phyloP scores from a whole-genome alignment of 2,888 invertebrate genomes.

The Latrodectus elegans region DNA sequence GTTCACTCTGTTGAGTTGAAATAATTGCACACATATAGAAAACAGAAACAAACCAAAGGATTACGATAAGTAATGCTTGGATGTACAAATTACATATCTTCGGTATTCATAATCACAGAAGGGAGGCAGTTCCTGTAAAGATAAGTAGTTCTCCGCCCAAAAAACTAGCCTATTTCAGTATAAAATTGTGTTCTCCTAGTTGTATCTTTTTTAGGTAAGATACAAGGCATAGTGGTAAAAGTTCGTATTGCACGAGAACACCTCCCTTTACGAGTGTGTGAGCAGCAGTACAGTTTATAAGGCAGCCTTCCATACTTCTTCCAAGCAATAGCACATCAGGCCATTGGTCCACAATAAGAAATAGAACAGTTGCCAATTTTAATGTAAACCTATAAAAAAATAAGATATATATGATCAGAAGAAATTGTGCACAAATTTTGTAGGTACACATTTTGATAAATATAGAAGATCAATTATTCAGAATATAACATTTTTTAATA shows the following conservation, averaged over 20 bases:
- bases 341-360: constrained; percentile 66
- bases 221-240: constrained; percentile 53
- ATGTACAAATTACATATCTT: constrained; percentile 66
- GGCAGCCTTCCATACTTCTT: constrained; percentile 67
- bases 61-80: constrained; percentile 63
- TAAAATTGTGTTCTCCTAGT: constrained; percentile 43
- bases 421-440: too few species aligned
- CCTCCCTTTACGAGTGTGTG: constrained; percentile 15
- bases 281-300: constrained; percentile 61
- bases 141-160: constrained; percentile 57
- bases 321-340: constrained; percentile 65
- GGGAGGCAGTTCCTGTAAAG: constrained; percentile 43
- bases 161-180: constrained; percentile 12
- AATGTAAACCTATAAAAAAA: background rate
- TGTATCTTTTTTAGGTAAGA: constrained; percentile 33
- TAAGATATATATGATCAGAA: background rate
- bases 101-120: constrained; percentile 61
- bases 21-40: constrained; percentile 60
- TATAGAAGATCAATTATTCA: too few species aligned
- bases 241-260: constrained; percentile 45
- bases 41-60: constrained; percentile 65
- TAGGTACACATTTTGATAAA: too few species aligned
- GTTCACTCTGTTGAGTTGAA: constrained; percentile 54
- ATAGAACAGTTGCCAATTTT: constrained; percentile 58
- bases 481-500: too few species aligned